Conservation (phyloP, 1,140 invertebrate species). For the Yoshiicerus persimilis region DNA sequence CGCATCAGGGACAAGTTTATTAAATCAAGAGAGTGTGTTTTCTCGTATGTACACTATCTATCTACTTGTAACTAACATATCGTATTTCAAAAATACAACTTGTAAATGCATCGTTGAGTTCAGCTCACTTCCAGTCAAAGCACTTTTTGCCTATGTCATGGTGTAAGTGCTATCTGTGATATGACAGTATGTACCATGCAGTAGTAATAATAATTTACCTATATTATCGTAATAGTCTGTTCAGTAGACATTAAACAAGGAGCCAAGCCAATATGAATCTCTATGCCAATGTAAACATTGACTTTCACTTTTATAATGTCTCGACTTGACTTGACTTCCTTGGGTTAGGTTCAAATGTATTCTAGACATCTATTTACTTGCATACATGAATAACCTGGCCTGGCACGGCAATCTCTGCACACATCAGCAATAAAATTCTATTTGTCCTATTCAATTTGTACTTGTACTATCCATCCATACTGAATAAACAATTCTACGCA, state of each 20-base stretch:
- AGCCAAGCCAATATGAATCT: background rate
- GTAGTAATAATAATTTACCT: no score
- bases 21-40: background rate
- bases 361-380: background rate
- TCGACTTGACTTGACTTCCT: background rate
- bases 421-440: background rate
- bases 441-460: background rate
- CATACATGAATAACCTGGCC: background rate
- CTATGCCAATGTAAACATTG: background rate
- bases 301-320: background rate
- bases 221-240: background rate
- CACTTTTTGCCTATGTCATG: background rate
- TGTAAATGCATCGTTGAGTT: background rate
- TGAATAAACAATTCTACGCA: background rate
- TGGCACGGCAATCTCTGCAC: background rate
- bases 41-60: background rate
- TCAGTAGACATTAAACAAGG: background rate
- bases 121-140: background rate
- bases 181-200: background rate
- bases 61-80: background rate
- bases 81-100: background rate
- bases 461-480: background rate
- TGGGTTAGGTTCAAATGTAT: background rate
- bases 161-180: no score
- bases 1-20: conserved; percentile 2